Evolutionary conservation across 2,888 invertebrate species (phyloP), one percentile per base, ranked within the genome.

Genomic region (Drosophila atroscutellata): DNA sequence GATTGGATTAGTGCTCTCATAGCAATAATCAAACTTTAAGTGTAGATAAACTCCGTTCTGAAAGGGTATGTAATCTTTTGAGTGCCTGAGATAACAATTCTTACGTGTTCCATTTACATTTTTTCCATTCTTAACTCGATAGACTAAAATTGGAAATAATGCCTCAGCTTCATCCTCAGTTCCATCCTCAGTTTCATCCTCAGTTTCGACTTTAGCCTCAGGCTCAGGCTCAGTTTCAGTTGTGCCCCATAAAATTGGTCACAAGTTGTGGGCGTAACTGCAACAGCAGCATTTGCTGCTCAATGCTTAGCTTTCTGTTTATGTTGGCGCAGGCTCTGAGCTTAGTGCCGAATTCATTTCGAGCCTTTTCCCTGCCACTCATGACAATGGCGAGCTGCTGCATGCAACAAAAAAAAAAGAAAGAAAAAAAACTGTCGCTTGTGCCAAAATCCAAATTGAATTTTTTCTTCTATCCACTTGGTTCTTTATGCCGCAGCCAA

Each of bases 371-470:
- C 56, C 36, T 49, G 66, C 68, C 58, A 63, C 61, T 74, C 56
- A 56, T 60, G 68, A 75, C 72, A 80, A 72, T 66, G 49, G 56
- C 51, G 49, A 62, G 57, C 47, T 58, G 79, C 75, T 18, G 36
- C 54, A 36, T 55, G 36, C 54, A 36, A 37, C 55, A 26, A 24
- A 49, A 18, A 18, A 36, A 36, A 36, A 15, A 13, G 1, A 7
- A 11, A 9, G 18, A 66, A 56, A 65, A 60, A 67, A 69, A 76
- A 84, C 63, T 63, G 55, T 64, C 66, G 71, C 69, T 68, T 69
- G 73, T 71, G 73, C 89, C 80, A 73, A 86, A 90, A 86, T 83
- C 83, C 83, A 90, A 86, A 86, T 90, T 90, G 86, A 90, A 90
- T 82, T 89, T 82, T 75, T 70, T 78, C 66, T 49, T 57, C 56